Base-by-base conservation (phyloP, 2,797 vertebrate species). In the Acanthiza pusilla region DNA sequence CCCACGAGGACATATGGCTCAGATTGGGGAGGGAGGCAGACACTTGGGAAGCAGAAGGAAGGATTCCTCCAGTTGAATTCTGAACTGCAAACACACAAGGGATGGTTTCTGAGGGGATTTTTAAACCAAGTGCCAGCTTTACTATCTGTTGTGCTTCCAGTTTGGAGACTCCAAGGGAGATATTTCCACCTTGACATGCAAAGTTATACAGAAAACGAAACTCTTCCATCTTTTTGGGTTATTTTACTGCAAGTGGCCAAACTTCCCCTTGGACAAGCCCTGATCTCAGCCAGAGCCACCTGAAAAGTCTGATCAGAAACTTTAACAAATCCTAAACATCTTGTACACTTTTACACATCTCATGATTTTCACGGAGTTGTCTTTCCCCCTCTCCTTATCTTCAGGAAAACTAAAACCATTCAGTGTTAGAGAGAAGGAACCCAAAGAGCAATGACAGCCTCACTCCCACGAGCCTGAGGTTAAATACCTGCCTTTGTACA, bases 401-500 rank as follows among this genome's bases (percentile, higher is more conserved):
- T n/a, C 68, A 65, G 45, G 51, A 32, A 85, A 91, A 29, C 36
- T 23, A 40, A 80, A 88, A 27, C 60, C 57, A 45, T 12, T 82
- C 38, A 16, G 26, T 1, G 8, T 13, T 18, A 60, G 45, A 45
- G 57, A 67, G 27, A 32, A 87, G 66, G 55, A 70, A 45, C 16
- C 38, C 16, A 10, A 74, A 80, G 45, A 36, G 26, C 0, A n/a
- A 61, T 1, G 32, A 48, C 51, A 45, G 6, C 3, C 27, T 30
- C 71, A 13, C 2, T 51, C 22, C 48, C 30, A 38, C 38, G 0
- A 54, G 71, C 67, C 77, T 93, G 58, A 22, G 81, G 80, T 73
- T 66, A 73, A 91, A 93, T 85, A 91, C 81, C 67, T 74, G 89
- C 90, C 81, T 96, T 93, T 88, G 89, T 84, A 87, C 88, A 83